Conservation (phyloP, 2,888 invertebrate species). For the Erebia aethiops region DNA sequence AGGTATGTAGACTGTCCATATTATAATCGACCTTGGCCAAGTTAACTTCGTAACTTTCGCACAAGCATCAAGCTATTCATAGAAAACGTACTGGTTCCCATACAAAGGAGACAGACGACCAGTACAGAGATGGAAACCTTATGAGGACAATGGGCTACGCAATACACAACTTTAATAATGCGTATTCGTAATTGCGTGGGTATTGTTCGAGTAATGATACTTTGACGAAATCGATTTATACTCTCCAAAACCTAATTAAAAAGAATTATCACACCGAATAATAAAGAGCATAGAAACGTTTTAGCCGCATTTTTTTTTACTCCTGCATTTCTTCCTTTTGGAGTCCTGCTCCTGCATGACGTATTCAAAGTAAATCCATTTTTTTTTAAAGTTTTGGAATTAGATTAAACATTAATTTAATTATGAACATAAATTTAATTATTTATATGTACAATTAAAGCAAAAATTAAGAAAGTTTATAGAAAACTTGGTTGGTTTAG, state of each 20-base stretch:
- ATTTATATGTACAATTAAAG: no score
- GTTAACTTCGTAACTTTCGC: constrained; percentile 29
- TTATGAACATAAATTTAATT: no score
- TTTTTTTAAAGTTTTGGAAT: no score
- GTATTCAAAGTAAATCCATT: no score
- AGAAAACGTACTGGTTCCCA: constrained; percentile 38
- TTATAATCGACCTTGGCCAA: constrained; percentile 35
- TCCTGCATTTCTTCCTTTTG: no score
- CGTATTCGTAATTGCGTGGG: constrained; percentile 16
- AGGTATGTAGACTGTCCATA: neutral
- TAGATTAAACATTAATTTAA: no score
- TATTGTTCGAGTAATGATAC: constrained; percentile 22
- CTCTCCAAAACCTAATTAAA: constrained; percentile 4
- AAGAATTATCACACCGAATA: neutral
- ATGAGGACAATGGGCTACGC: constrained; percentile 30
- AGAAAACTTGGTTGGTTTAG: no score
- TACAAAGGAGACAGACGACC: constrained; percentile 37
- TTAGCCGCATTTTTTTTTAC: no score
- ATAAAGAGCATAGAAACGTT: no score
- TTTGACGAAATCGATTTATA: constrained; percentile 6
- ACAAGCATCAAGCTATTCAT: constrained; percentile 30
- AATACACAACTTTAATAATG: constrained; percentile 19
- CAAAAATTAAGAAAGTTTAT: no score
- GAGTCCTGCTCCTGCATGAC: no score
- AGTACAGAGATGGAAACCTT: constrained; percentile 32